These are phyloP conservation scores for Sminthopsis crassicaudata DNA, from an alignment of 2,113 vertebrate genomes.

Conservation along the genomic window DNA sequence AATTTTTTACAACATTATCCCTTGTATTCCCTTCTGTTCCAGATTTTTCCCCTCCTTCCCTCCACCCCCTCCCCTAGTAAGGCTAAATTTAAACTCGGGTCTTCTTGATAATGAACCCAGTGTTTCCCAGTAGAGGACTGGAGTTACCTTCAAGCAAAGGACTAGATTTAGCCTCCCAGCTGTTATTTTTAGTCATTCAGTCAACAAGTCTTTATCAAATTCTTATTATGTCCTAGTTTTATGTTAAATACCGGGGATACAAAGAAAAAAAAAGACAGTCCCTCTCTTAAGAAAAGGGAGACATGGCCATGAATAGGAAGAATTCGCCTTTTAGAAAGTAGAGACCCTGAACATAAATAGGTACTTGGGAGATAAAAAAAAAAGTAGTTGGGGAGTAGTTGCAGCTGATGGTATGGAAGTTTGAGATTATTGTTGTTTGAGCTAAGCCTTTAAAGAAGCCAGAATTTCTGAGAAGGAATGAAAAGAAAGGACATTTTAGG, in stretches of 20 bases:
- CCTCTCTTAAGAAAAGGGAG: background rate
- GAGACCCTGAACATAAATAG: background rate
- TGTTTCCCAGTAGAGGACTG: background rate
- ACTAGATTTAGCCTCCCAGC: background rate
- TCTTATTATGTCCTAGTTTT: background rate
- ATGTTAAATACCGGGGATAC: background rate
- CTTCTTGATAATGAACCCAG: background rate
- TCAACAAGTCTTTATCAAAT: background rate
- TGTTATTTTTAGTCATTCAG: background rate
- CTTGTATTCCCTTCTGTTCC: too few relatives aligned
- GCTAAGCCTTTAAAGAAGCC: background rate
- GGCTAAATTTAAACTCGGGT: background rate
- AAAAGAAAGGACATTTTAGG: background rate
- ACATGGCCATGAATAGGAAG: background rate
- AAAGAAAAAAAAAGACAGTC: background rate
- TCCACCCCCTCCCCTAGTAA: too few relatives aligned
- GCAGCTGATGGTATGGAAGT: background rate
- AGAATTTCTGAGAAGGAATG: background rate
- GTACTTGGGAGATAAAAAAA: background rate
- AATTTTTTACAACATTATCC: too few relatives aligned
- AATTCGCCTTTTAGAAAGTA: background rate
- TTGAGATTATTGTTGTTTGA: background rate
- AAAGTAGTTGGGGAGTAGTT: background rate
- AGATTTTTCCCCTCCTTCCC: too few relatives aligned
- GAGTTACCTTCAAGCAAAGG: background rate